phyloP scores from a whole-genome alignment of 2,113 vertebrate genomes.

The Thunnus maccoyii region DNA sequence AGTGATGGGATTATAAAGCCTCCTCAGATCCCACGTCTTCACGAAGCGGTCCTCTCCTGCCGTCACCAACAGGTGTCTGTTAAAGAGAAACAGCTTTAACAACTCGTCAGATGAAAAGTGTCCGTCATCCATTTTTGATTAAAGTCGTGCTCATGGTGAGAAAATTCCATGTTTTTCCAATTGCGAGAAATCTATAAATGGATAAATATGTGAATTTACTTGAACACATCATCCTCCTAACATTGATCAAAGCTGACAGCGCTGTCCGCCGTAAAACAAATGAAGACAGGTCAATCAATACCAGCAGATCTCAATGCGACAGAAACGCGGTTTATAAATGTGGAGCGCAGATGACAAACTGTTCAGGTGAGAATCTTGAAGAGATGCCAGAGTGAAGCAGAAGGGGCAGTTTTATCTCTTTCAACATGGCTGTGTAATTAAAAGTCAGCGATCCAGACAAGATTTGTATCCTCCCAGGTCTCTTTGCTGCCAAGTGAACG shows the following conservation, averaged over 20 bases:
- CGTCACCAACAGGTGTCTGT: slow-evolving; percentile 91
- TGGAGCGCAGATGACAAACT: neutral
- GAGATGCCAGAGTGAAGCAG: neutral
- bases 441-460: slow-evolving; percentile 58
- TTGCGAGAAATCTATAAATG: neutral
- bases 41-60: slow-evolving; percentile 92
- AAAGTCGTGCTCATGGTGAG: no score
- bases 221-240: neutral
- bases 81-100: neutral
- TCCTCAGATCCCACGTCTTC: slow-evolving; percentile 94
- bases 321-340: neutral
- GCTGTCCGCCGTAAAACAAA: slow-evolving; percentile 21
- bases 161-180: no score
- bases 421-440: slow-evolving; percentile 51
- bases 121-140: neutral
- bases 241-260: slow-evolving; percentile 37
- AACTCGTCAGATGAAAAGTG: neutral
- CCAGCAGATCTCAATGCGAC: neutral
- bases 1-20: slow-evolving; percentile 87
- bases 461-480: slow-evolving; percentile 19
- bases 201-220: slow-evolving; percentile 14
- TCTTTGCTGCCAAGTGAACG: slow-evolving; percentile 6
- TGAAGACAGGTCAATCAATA: slow-evolving; percentile 30
- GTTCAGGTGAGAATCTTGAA: neutral
- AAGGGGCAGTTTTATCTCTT: slow-evolving; percentile 20